A percentile compares a stretch with the other conserved stretches of the same genome.
Evolutionary conservation across 2,888 invertebrate genomes (phyloP).

Genomic region (Ferrisia virgata): DNA sequence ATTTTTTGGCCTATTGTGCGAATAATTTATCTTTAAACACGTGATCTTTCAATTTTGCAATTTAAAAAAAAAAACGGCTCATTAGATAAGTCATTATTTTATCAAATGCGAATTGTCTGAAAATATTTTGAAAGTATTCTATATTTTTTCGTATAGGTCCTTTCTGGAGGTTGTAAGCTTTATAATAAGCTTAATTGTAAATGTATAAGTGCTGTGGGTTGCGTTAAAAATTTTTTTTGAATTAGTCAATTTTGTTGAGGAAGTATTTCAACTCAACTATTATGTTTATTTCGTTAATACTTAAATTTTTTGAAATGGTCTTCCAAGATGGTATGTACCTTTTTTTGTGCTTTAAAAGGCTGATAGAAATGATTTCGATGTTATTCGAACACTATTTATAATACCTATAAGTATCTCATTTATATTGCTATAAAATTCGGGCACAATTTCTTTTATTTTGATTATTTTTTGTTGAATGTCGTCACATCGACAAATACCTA

Average conservation of each 20-base stretch:
- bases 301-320: neutral
- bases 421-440: neutral
- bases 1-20: neutral
- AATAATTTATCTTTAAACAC: neutral
- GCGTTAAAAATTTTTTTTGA: neutral
- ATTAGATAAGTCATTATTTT: no score
- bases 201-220: neutral
- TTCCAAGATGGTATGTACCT: slow-evolving; percentile 5
- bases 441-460: neutral
- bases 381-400: neutral
- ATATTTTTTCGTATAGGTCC: neutral
- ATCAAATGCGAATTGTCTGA: neutral
- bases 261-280: neutral
- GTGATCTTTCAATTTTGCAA: neutral
- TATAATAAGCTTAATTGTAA: neutral
- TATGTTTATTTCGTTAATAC: neutral
- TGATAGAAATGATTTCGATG: neutral
- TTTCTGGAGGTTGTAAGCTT: neutral
- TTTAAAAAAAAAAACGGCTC: neutral
- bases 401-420: neutral
- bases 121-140: neutral
- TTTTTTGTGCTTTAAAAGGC: neutral
- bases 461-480: neutral
- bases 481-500: no score
- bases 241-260: neutral